Evolutionary conservation across 2,113 vertebrate species (phyloP).

Genomic region (Perognathus longimembris): DNA sequence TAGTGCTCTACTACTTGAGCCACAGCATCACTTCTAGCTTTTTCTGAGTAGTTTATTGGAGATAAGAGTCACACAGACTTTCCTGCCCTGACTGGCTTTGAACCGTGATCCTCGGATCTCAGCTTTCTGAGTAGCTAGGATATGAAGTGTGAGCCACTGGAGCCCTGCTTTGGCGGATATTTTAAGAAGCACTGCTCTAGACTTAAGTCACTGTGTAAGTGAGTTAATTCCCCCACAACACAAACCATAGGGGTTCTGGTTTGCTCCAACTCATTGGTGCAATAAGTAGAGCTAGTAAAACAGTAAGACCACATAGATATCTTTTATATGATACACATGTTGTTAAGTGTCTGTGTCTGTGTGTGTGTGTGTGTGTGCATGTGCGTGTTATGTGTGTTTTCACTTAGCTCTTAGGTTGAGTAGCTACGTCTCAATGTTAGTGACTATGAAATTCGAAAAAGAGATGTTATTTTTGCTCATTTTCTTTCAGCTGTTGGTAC

Average conservation of each 20-base stretch:
- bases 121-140: too few relatives aligned
- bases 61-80: too few relatives aligned
- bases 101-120: too few relatives aligned
- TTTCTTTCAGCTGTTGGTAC: too few relatives aligned
- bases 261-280: background rate
- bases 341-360: background rate
- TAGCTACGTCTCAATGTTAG: background rate
- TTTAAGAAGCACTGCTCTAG: constrained; percentile 3
- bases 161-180: background rate
- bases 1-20: too few relatives aligned
- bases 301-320: background rate
- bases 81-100: too few relatives aligned
- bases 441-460: background rate
- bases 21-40: too few relatives aligned
- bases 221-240: background rate
- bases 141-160: too few relatives aligned
- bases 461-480: background rate
- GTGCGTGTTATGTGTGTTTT: background rate
- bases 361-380: background rate
- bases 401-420: background rate
- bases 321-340: background rate
- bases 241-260: background rate
- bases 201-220: background rate
- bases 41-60: too few relatives aligned
- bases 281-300: too few relatives aligned